phyloP scores from a whole-genome alignment of 1,140 invertebrate genomes.

The Tribolium castaneum region DNA sequence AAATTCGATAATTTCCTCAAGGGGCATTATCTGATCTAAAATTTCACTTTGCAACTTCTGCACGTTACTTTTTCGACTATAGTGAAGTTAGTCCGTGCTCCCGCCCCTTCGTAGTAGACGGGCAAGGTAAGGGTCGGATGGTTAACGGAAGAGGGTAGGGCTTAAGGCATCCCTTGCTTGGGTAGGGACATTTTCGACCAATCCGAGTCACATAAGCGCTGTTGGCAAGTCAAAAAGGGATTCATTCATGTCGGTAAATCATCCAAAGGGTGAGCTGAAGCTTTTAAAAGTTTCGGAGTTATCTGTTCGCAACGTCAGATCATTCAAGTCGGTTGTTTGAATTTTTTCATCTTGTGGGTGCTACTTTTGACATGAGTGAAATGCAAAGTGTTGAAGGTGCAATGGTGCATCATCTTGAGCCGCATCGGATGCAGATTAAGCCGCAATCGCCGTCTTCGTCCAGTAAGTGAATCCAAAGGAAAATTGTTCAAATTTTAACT shows the following conservation, averaged over 20 bases:
- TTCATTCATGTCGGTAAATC: constrained; percentile 44
- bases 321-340: background rate
- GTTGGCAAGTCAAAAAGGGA: constrained; percentile 45
- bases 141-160: constrained; percentile 31
- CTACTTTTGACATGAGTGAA: constrained; percentile 8
- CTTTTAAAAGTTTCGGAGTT: constrained; percentile 37
- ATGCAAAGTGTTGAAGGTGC: constrained; percentile 32
- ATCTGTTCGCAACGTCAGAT: constrained; percentile 18
- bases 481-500: background rate
- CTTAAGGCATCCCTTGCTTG: constrained; percentile 36
- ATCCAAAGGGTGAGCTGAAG: constrained; percentile 24
- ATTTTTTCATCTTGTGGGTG: constrained; percentile 7
- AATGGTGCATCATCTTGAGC: constrained; percentile 39
- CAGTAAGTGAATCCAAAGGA: constrained; percentile 45
- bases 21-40: background rate
- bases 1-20: background rate
- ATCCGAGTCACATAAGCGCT: constrained; percentile 28
- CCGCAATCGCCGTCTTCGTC: constrained; percentile 47
- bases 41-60: background rate
- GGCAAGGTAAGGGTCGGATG: constrained; percentile 22
- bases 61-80: background rate
- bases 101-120: constrained; percentile 8
- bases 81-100: background rate
- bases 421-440: constrained; percentile 42
- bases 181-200: constrained; percentile 39